Conservation (phyloP, 2,888 invertebrate species). For the Drosophila merina region DNA sequence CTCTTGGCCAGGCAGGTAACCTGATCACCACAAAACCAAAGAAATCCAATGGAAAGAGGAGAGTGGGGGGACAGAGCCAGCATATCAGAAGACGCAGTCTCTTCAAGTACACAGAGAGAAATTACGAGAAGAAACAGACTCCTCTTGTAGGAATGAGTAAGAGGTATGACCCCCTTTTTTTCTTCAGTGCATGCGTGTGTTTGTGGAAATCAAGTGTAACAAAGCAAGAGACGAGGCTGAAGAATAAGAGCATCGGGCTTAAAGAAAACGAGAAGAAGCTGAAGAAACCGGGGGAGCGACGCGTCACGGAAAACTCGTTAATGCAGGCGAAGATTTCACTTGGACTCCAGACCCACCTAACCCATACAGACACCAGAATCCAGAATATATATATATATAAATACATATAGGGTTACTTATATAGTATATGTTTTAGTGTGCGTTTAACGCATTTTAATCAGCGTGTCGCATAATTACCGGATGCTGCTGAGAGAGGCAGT, state of each 20-base stretch:
- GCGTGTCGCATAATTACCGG: constrained; percentile 84
- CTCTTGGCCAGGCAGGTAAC: constrained; percentile 53
- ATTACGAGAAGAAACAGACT: not conserved
- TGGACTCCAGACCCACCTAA: constrained; percentile 74
- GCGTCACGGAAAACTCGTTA: constrained; percentile 79
- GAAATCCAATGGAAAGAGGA: constrained; percentile 16
- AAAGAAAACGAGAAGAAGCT: constrained; percentile 67
- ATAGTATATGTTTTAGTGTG: constrained; percentile 39
- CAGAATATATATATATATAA: not conserved
- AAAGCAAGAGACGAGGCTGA: constrained; percentile 52
- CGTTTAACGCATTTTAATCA: constrained; percentile 83
- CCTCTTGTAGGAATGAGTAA: no score
- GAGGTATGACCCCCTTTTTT: not conserved
- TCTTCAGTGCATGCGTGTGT: constrained; percentile 32
- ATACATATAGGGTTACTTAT: not conserved
- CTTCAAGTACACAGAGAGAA: constrained; percentile 4
- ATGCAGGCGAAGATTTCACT: constrained; percentile 79
- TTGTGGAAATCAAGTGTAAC: constrained; percentile 77
- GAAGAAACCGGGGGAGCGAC: constrained; percentile 46
- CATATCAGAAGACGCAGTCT: constrained; percentile 63
- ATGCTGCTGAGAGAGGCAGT: constrained; percentile 72
- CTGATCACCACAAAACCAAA: constrained; percentile 63
- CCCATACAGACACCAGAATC: constrained; percentile 30
- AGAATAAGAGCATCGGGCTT: constrained; percentile 50
- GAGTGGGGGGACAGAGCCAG: constrained; percentile 58